Base-by-base conservation (phyloP, 92 coral and sea anemone genomes). In the Siderastrea radians region DNA sequence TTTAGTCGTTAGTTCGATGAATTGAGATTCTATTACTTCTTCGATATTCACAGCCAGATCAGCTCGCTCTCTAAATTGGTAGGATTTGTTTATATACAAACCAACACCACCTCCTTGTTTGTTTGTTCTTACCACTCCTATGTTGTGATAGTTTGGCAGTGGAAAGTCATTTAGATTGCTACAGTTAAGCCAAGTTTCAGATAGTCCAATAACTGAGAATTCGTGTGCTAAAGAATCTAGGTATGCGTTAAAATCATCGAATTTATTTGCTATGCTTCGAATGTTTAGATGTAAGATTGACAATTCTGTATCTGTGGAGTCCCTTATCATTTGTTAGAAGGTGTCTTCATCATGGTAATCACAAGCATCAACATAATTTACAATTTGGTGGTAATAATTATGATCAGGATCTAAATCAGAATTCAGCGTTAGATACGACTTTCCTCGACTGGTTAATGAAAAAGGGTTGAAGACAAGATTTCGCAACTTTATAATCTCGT, bases 11-110 rank as follows among this genome's bases (percentile, higher is more conserved):
- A 26, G 26, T 14, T 68, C 47, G 0, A 12, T 68, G 16, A 68
- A 68, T 68, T 76, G 81, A n/a, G 81, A 54, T 19, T 76, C 67
- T 3, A 76, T 76, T 53, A 54, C 4, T 3, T 38, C 49, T 2
- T 76, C 73, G 1, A 55, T 45, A 49, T 58, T 63, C 70, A 60
- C 80, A 79, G 73, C 92, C 92, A 75, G 26, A 19, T 75, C 80
- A 51, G 1, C 65, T 75, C 65, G 45, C 16, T 75, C 80, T 75
- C 49, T 75, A n/a, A 54, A 75, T 2, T 53, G 49, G 49, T 52
- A 75, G 15, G 80, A 54, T 12, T 48, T 11, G 50, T 75, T 53
- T 51, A 54, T 45, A 48, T 75, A 75, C 19, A 75, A 0, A 2
- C 80, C 80, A 75, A 54, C 46, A 1, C 50, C 80, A 17, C 67